Conservation (phyloP, 2,797 vertebrate species). For the Chaetodon trifasciatus region DNA sequence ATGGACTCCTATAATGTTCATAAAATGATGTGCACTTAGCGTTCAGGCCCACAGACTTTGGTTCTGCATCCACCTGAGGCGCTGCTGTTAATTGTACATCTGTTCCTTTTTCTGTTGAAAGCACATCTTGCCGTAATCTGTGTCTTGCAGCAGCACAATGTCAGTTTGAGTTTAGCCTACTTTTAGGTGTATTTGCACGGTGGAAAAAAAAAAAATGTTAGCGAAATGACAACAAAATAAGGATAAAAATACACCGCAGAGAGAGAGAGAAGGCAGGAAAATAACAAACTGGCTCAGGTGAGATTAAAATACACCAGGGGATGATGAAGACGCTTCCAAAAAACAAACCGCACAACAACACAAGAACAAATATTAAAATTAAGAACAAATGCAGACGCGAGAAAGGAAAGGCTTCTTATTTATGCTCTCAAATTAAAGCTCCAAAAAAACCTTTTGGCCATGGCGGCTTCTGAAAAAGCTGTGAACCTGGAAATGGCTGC, state of each 20-base stretch:
- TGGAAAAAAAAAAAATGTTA: neutral
- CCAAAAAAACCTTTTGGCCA: neutral
- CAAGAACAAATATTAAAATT: constrained; percentile 21
- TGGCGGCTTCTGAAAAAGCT: neutral
- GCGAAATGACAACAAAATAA: constrained; percentile 10
- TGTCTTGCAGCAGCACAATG: constrained; percentile 6
- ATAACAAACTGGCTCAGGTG: constrained; percentile 27
- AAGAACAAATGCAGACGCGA: constrained; percentile 28
- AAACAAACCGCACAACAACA: constrained; percentile 27
- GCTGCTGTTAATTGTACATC: neutral
- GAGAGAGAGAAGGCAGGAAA: neutral
- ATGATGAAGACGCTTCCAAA: constrained; percentile 5
- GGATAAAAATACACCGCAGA: constrained; percentile 17
- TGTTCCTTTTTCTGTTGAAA: neutral
- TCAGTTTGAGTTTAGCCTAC: constrained; percentile 11
- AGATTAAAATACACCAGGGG: constrained; percentile 5
- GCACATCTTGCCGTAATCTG: constrained; percentile 3
- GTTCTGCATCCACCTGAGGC: constrained; percentile 11
- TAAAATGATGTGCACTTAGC: neutral
- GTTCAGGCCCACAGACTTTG: neutral
- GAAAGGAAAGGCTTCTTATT: neutral
- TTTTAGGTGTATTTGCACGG: constrained; percentile 28
- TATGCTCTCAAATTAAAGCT: neutral
- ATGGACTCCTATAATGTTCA: neutral
- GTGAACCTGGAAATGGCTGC: constrained; percentile 2